Base-by-base conservation (phyloP, 2,113 vertebrate genomes). In the Erpornis zantholeuca region DNA sequence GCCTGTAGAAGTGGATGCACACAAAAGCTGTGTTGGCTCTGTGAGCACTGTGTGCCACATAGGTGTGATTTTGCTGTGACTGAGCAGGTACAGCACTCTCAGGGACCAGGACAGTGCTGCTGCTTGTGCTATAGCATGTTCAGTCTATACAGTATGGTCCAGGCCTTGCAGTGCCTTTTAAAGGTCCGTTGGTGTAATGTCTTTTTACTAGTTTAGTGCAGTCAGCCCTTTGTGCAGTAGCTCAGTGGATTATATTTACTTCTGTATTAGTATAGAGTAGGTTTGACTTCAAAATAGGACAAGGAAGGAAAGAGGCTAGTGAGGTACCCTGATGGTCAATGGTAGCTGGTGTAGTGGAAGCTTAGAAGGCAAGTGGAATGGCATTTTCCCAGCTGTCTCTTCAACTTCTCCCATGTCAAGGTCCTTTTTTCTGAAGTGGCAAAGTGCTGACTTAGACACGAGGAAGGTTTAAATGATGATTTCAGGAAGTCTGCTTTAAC, bases 131-230 rank as follows among this genome's bases (percentile, higher is more conserved):
- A 17, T 21, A 40, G 52, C 3, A 0, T 15, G 28, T 38, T 78
- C 56, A n/a, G n/a, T 54, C 61, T 54, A 2, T 49, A 27, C 35
- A 12, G 22, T 12, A 27, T 0, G 0, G 38, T 33, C 52, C 56
- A 68, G 47, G 47, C 35, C 42, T 73, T 60, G 35, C 66, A n/a
- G 40, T 35, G 24, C 27, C 50, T 83, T 82, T 82, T 47, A 68
- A 53, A 38, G 24, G 6, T 25, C 2, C 21, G 33, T 52, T 66
- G 24, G 12, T 68, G 11, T 38, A 38, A 85, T n/a, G 33, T 66
- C 27, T 49, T 68, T 78, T 60, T 57, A 40, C 28, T 76, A 40
- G 28, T 76, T 84, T 49, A 82, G 70, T 49, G 36, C 8, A 14
- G 33, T 52, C 40, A 79, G 44, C 35, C 7, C 36, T 56, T 64